A percentile compares a stretch with the other conserved stretches of the same genome.
These are phyloP conservation scores for Rhagophthalmus giganteus DNA, from an alignment of 2,888 invertebrate genomes.

Conservation along the genomic window DNA sequence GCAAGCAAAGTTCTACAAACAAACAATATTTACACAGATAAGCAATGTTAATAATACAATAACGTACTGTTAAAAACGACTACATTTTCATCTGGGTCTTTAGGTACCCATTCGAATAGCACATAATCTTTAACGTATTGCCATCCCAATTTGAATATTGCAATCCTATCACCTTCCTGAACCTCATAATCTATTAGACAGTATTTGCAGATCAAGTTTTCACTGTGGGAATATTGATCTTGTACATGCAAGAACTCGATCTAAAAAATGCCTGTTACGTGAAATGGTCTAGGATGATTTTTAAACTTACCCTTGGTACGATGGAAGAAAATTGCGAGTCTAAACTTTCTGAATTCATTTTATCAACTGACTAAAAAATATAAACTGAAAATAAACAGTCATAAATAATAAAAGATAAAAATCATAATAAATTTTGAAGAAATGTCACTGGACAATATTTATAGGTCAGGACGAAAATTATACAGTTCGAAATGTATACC, in stretches of 20 bases:
- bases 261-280: slow-evolving; percentile 31
- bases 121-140: slow-evolving; percentile 49
- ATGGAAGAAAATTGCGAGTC: slow-evolving; percentile 17
- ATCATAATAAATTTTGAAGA: not conserved
- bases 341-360: slow-evolving; percentile 11
- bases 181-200: slow-evolving; percentile 43
- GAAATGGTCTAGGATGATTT: not conserved
- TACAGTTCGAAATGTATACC: too few species aligned
- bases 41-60: too few species aligned
- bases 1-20: slow-evolving; percentile 44
- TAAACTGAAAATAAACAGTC: not conserved
- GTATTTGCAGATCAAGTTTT: slow-evolving; percentile 45
- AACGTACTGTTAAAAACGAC: slow-evolving; percentile 48
- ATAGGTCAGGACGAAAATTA: too few species aligned
- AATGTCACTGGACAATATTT: not conserved
- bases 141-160: slow-evolving; percentile 52
- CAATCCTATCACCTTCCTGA: slow-evolving; percentile 49
- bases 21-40: not conserved
- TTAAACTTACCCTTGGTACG: slow-evolving; percentile 13
- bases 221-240: slow-evolving; percentile 44
- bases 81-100: slow-evolving; percentile 23
- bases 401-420: not conserved
- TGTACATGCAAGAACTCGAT: slow-evolving; percentile 45
- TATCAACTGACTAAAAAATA: not conserved
- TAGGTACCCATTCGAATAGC: slow-evolving; percentile 49